phyloP scores from a whole-genome alignment of 2,113 vertebrate genomes.

The Crypturellus undulatus region DNA sequence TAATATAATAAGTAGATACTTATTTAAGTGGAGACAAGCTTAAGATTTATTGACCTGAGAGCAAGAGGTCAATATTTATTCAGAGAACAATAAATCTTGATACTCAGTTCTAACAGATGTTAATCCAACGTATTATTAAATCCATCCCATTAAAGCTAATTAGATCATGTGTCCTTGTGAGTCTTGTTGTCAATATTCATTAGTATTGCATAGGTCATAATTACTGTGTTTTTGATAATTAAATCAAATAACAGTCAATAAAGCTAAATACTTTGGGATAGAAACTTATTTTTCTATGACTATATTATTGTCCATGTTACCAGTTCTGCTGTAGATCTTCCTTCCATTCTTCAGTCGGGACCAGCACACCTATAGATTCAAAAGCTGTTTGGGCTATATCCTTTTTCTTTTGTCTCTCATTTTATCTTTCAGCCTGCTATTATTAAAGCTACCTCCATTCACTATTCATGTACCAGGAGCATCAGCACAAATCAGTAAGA shows the following conservation, averaged over 20 bases:
- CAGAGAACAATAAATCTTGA: constrained; percentile 56
- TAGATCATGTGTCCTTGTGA: constrained; percentile 8
- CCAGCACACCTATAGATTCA: neutral
- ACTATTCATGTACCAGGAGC: neutral
- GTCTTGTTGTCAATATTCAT: constrained; percentile 31
- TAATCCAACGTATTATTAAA: constrained; percentile 61
- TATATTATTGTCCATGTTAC: neutral
- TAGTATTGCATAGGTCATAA: neutral
- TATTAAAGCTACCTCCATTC: neutral
- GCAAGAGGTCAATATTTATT: constrained; percentile 58
- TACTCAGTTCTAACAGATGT: constrained; percentile 27
- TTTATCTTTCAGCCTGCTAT: neutral
- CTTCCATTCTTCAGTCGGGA: neutral
- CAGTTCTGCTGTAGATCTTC: neutral
- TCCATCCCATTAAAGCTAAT: constrained; percentile 50
- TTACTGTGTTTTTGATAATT: constrained; percentile 41
- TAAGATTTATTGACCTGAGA: constrained; percentile 55
- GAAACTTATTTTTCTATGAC: constrained; percentile 27
- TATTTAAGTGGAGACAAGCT: constrained; percentile 44
- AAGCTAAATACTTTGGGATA: constrained; percentile 29
- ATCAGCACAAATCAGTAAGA: neutral
- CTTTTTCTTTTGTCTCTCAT: neutral
- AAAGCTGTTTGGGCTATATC: neutral
- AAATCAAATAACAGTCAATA: constrained; percentile 32
- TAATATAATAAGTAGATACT: neutral